Percentiles rank a stretch among this genome's conserved stretches.
Conservation (phyloP, 2,888 invertebrate species). For the Athalia circularis region DNA sequence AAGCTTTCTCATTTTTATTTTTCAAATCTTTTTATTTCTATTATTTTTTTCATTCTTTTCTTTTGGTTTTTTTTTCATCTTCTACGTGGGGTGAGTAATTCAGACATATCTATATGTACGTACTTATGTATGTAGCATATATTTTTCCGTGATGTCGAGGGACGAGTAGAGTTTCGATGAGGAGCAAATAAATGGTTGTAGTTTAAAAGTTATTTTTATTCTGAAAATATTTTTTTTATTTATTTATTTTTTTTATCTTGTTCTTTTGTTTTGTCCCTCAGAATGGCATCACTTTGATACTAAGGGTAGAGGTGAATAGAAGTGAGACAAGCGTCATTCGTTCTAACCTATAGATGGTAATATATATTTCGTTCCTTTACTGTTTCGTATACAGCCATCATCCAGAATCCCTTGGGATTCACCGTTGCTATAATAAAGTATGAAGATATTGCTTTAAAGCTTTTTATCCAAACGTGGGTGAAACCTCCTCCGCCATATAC, state of each 20-base stretch:
- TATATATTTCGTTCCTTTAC: background rate
- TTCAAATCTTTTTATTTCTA: no score
- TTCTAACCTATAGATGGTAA: background rate
- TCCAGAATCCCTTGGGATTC: background rate
- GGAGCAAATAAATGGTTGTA: constrained; percentile 18
- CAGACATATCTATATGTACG: no score
- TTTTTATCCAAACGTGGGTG: background rate
- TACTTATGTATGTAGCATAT: no score
- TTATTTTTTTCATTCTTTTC: no score
- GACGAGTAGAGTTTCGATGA: background rate
- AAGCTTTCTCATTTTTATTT: no score
- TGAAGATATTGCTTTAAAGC: constrained; percentile 24
- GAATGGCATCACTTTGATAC: background rate
- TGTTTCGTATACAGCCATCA: background rate
- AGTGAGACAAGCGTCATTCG: constrained; percentile 32
- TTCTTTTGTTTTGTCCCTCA: constrained; percentile 31
- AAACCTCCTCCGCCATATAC: background rate
- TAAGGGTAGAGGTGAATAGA: background rate
- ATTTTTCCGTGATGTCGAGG: no score
- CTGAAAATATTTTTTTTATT: constrained; percentile 15
- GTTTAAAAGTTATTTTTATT: constrained; percentile 5
- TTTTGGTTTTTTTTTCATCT: no score
- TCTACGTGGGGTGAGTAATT: no score
- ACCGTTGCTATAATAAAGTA: constrained; percentile 25
- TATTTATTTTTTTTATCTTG: background rate